These are phyloP conservation scores for Kryptopterus vitreolus DNA, from an alignment of 2,797 vertebrate genomes.

Conservation along the genomic window DNA sequence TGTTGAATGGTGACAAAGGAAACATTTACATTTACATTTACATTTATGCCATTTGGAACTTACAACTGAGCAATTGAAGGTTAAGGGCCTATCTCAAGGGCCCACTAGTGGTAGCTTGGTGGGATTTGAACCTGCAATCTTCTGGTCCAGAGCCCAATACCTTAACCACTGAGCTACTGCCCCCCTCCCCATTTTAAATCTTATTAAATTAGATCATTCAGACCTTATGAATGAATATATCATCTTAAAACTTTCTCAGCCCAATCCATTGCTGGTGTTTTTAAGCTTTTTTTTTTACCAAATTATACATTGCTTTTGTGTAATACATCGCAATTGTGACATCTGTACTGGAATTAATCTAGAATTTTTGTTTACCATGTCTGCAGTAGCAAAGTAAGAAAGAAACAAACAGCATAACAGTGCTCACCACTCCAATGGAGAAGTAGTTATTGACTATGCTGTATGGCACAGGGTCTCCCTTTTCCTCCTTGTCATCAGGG, in stretches of 20 bases:
- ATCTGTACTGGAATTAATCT: not conserved
- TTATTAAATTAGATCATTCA: not conserved
- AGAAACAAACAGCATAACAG: not conserved
- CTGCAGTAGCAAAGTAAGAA: not conserved
- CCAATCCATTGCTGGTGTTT: not conserved
- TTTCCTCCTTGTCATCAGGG: constrained; percentile 83
- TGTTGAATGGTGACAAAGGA: not conserved
- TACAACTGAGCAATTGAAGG: no score
- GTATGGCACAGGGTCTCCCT: constrained; percentile 88
- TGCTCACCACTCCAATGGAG: constrained; percentile 93
- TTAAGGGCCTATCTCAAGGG: no score
- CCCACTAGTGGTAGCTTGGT: no score
- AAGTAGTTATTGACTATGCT: constrained; percentile 97
- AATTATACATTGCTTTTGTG: not conserved
- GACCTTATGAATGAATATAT: not conserved
- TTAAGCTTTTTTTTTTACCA: not conserved
- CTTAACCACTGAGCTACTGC: no score
- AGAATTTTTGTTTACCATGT: no score
- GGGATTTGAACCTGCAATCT: no score
- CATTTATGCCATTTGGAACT: no score
- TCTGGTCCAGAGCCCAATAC: no score
- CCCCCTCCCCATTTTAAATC: not conserved
- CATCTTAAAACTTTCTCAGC: not conserved
- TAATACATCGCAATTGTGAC: not conserved
- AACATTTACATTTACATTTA: no score